Evolutionary conservation across 2,888 invertebrate genomes (phyloP).

Genomic region (Drosophila nr. perissopoda): DNA sequence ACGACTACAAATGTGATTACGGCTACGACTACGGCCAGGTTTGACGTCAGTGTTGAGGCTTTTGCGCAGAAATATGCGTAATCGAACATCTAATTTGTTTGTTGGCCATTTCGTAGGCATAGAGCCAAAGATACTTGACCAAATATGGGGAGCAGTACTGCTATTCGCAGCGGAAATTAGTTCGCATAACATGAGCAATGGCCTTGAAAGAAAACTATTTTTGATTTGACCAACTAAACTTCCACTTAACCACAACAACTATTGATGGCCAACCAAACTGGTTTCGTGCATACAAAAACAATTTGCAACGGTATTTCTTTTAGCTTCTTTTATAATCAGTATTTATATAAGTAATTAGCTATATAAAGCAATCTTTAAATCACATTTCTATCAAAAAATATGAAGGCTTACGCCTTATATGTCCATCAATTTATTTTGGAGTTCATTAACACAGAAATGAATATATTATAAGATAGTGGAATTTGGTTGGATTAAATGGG

Average conservation of each 20-base stretch:
- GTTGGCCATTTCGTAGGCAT: background rate
- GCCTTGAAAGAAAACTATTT: conserved; percentile 38
- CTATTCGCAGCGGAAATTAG: conserved; percentile 38
- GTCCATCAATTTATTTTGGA: background rate
- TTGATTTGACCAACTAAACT: conserved; percentile 1
- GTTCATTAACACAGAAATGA: background rate
- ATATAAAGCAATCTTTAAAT: background rate
- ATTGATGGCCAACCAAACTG: conserved; percentile 1
- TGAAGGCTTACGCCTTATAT: background rate
- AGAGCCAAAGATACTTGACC: conserved; percentile 64
- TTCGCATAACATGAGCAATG: conserved; percentile 20
- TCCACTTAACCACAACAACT: background rate
- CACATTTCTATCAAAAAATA: background rate
- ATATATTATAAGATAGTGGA: background rate
- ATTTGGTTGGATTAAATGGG: background rate
- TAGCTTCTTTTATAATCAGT: background rate
- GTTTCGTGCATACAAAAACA: conserved; percentile 1
- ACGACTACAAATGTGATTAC: conserved; percentile 23
- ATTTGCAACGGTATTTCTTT: background rate
- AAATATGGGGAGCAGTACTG: conserved; percentile 59
- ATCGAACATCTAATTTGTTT: conserved; percentile 27
- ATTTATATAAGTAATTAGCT: conserved; percentile 8
- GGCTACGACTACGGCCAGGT: conserved; percentile 49
- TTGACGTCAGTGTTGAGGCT: conserved; percentile 70
- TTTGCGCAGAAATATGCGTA: conserved; percentile 34